A percentile compares a stretch with the other conserved stretches of the same genome.
phyloP scores from a whole-genome alignment of 2,888 invertebrate species.

The Acronicta psi region DNA sequence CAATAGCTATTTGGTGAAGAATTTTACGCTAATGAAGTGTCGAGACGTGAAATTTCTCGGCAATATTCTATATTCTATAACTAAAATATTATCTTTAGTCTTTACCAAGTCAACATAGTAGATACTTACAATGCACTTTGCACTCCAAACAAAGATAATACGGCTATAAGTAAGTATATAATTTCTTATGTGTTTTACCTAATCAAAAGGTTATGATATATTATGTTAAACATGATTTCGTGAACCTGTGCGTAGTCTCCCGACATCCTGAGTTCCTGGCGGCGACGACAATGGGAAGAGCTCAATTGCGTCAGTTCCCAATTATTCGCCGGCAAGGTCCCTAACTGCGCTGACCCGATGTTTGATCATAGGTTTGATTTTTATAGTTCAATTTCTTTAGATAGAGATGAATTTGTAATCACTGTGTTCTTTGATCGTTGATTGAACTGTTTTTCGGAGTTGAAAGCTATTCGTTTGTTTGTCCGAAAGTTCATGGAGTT shows the following conservation, averaged over 20 bases:
- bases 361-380: constrained; percentile 46
- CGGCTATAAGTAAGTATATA: constrained; percentile 13
- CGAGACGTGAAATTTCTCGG: not conserved
- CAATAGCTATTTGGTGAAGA: constrained; percentile 8
- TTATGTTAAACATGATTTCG: constrained; percentile 42
- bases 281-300: constrained; percentile 57
- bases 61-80: constrained; percentile 6
- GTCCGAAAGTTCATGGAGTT: constrained; percentile 29
- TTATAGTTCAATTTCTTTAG: constrained; percentile 48
- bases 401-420: constrained; percentile 45
- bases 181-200: constrained; percentile 9
- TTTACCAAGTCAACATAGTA: constrained; percentile 21
- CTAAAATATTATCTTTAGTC: constrained; percentile 8
- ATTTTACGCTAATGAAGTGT: constrained; percentile 20
- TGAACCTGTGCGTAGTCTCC: constrained; percentile 45
- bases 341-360: constrained; percentile 41
- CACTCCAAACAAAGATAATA: constrained; percentile 32
- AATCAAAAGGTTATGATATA: constrained; percentile 55
- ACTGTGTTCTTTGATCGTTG: constrained; percentile 52
- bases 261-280: constrained; percentile 46
- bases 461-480: constrained; percentile 47
- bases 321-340: constrained; percentile 72
- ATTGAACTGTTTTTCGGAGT: constrained; percentile 42
- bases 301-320: constrained; percentile 69
- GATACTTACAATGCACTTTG: constrained; percentile 30